phyloP scores from a whole-genome alignment of 2,888 invertebrate genomes.

The Lacanobia oleracea region DNA sequence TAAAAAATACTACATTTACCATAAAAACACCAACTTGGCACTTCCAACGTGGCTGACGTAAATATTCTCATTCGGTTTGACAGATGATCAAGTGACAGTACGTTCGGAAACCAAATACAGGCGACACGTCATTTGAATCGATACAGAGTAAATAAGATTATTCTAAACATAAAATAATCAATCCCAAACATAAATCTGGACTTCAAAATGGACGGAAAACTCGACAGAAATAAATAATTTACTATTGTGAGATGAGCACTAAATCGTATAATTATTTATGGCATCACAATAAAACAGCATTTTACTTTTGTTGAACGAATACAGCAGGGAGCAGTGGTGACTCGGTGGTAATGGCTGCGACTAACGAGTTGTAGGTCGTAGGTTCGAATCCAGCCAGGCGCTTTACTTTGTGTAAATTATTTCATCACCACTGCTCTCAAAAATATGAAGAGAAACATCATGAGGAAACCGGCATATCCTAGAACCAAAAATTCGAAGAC shows the following conservation, averaged over 20 bases:
- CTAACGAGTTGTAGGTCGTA: too few species aligned
- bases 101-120: constrained; percentile 59
- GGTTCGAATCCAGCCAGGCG: too few species aligned
- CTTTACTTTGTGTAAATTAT: too few species aligned
- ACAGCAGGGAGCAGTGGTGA: too few species aligned
- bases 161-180: not conserved
- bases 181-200: too few species aligned
- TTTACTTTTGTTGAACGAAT: not conserved
- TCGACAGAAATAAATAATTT: not conserved
- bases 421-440: too few species aligned
- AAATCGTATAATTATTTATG: not conserved
- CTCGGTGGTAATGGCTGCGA: too few species aligned
- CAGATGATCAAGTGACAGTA: constrained; percentile 62
- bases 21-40: constrained; percentile 90
- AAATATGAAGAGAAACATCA: too few species aligned
- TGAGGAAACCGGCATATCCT: too few species aligned
- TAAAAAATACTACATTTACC: constrained; percentile 82
- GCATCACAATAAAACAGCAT: not conserved
- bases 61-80: constrained; percentile 78
- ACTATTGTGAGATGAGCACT: not conserved
- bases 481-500: too few species aligned
- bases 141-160: constrained; percentile 5
- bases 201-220: not conserved
- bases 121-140: constrained; percentile 65
- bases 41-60: constrained; percentile 92